These are phyloP conservation scores for Acanthochromis polyacanthus DNA, from an alignment of 2,113 vertebrate genomes.

Conservation along the genomic window DNA sequence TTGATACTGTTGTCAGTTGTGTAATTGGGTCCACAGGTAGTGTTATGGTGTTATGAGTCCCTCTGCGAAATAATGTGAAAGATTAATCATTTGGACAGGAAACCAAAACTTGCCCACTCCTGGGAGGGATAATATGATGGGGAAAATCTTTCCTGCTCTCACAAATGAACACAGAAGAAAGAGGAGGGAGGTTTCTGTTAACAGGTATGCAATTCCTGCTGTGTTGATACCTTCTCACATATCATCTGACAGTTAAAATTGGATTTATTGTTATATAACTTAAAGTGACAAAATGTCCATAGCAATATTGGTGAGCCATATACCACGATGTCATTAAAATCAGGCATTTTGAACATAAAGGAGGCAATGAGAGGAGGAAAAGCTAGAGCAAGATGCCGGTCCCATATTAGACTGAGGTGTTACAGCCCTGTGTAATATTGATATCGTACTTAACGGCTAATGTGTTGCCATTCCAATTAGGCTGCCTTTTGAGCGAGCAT, in stretches of 20 bases:
- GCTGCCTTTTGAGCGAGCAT: conserved; percentile 11
- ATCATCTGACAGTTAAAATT: background rate
- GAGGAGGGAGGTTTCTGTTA: conserved; percentile 4
- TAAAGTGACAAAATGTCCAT: conserved; percentile 1
- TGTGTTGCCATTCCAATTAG: conserved; percentile 31
- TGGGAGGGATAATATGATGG: conserved; percentile 54
- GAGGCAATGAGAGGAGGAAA: background rate
- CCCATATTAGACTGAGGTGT: conserved; percentile 7
- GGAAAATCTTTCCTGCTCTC: conserved; percentile 32
- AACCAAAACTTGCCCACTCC: conserved; percentile 60
- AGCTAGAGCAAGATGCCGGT: background rate
- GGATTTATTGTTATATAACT: background rate
- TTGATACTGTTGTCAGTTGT: conserved; percentile 68
- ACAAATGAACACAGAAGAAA: conserved; percentile 37
- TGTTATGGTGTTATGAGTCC: conserved; percentile 66
- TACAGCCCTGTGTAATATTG: conserved; percentile 24
- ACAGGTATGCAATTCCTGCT: background rate
- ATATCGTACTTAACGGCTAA: conserved; percentile 31
- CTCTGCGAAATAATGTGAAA: conserved; percentile 71
- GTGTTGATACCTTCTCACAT: background rate
- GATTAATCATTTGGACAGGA: conserved; percentile 80
- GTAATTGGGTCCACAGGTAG: conserved; percentile 78
- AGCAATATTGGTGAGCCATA: background rate
- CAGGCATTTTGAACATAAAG: conserved; percentile 9
- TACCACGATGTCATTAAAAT: background rate